These are phyloP conservation scores for Merluccius polli DNA, from an alignment of 2,797 vertebrate species.

Conservation along the genomic window DNA sequence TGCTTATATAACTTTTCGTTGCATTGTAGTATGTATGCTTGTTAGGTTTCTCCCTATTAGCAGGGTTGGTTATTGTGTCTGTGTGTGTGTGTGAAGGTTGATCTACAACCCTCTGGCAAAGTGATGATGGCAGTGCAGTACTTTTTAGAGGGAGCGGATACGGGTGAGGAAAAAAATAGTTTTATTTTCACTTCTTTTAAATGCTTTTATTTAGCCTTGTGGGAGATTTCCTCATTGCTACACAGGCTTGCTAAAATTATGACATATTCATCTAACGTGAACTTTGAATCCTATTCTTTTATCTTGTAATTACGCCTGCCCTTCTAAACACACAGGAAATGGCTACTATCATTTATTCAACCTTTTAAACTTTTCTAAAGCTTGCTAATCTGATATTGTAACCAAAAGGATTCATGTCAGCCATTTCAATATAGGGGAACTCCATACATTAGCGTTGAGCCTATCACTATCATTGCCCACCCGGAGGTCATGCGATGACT, in stretches of 20 bases:
- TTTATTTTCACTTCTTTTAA: not conserved
- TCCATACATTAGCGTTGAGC: not conserved
- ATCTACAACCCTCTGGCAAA: constrained; percentile 94
- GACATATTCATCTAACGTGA: not conserved
- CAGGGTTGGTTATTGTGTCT: not conserved
- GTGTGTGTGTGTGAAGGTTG: constrained; percentile 76
- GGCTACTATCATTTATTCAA: not conserved
- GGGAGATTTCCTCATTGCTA: too few relatives aligned
- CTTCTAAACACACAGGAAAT: not conserved
- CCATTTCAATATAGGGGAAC: not conserved
- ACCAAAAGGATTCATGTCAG: too few relatives aligned
- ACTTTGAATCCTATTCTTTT: not conserved
- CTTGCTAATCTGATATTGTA: not conserved
- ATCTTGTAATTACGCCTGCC: not conserved
- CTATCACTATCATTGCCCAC: not conserved
- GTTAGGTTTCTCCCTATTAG: not conserved
- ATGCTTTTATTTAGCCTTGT: not conserved
- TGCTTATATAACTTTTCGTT: not conserved
- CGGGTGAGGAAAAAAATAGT: constrained; percentile 57
- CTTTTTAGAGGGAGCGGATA: constrained; percentile 88
- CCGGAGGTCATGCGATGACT: constrained; percentile 2
- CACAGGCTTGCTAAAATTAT: too few relatives aligned
- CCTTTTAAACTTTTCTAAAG: not conserved
- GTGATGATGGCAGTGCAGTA: constrained; percentile 97
- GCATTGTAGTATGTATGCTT: not conserved